Conservation (phyloP, 1,140 invertebrate species). For the Choristoneura fumiferana region DNA sequence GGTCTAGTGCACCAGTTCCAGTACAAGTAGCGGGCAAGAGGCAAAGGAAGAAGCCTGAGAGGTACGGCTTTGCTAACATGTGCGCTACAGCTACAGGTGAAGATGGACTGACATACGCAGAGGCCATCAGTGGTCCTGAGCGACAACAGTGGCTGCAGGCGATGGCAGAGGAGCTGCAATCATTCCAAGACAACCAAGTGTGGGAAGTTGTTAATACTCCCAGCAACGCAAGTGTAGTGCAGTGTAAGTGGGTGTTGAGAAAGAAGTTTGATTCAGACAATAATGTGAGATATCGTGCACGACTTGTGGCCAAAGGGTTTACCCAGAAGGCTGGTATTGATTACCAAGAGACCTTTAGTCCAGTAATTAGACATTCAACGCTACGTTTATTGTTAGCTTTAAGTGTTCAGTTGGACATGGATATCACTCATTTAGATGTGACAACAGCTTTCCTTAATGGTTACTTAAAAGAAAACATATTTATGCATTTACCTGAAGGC, state of each 20-base stretch:
- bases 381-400: constrained; percentile 43
- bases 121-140: constrained; percentile 41
- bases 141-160: constrained; percentile 39
- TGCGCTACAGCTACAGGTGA: constrained; percentile 23
- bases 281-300: constrained; percentile 41
- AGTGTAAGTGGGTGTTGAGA: constrained; percentile 60
- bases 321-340: constrained; percentile 55
- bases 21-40: background rate
- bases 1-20: background rate
- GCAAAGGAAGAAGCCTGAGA: constrained; percentile 19
- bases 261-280: constrained; percentile 23
- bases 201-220: constrained; percentile 56
- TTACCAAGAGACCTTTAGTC: constrained; percentile 53
- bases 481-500: constrained; percentile 56
- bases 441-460: constrained; percentile 61
- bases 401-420: too few relatives aligned
- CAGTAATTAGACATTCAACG: constrained; percentile 46
- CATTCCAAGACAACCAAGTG: constrained; percentile 44
- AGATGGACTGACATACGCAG: constrained; percentile 31
- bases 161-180: constrained; percentile 41
- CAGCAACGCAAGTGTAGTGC: constrained; percentile 41
- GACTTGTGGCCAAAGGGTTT: constrained; percentile 60
- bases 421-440: constrained; percentile 56
- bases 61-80: constrained; percentile 20
- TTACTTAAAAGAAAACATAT: constrained; percentile 50